These are phyloP conservation scores for Piaya cayana DNA, from an alignment of 2,113 vertebrate species.

Conservation along the genomic window DNA sequence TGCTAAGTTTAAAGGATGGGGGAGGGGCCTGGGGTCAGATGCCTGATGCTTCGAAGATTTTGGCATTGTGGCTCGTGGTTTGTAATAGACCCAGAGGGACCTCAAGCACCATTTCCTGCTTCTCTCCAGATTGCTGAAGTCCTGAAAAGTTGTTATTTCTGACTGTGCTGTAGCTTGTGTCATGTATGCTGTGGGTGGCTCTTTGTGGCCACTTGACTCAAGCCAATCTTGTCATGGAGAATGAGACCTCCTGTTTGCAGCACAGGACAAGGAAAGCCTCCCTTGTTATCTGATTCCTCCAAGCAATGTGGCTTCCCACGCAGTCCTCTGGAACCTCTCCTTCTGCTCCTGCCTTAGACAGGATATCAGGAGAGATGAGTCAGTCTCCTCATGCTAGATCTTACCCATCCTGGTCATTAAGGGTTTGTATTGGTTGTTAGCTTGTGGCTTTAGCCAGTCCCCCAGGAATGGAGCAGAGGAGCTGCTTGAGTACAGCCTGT, in stretches of 20 bases:
- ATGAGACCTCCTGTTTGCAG: neutral
- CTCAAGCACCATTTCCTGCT: neutral
- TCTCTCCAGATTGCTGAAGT: neutral
- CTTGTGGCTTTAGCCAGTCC: neutral
- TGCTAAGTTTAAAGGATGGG: neutral
- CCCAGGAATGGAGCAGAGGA: neutral
- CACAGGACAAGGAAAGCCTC: neutral
- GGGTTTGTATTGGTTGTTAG: neutral
- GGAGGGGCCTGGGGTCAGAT: neutral
- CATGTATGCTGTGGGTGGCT: neutral
- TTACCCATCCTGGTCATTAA: neutral
- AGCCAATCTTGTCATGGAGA: neutral
- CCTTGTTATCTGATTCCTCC: neutral
- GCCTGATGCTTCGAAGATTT: neutral
- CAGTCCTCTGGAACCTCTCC: neutral
- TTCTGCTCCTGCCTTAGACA: neutral
- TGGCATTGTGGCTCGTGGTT: neutral
- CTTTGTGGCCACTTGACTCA: neutral
- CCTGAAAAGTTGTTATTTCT: neutral
- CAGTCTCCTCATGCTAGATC: neutral
- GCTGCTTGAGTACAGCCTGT: neutral
- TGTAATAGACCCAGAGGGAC: neutral
- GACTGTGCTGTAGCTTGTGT: neutral
- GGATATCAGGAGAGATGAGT: neutral
- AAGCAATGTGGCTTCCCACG: neutral